These are phyloP conservation scores for Drosophila paranaensis DNA, from an alignment of 2,888 invertebrate genomes.

Conservation along the genomic window DNA sequence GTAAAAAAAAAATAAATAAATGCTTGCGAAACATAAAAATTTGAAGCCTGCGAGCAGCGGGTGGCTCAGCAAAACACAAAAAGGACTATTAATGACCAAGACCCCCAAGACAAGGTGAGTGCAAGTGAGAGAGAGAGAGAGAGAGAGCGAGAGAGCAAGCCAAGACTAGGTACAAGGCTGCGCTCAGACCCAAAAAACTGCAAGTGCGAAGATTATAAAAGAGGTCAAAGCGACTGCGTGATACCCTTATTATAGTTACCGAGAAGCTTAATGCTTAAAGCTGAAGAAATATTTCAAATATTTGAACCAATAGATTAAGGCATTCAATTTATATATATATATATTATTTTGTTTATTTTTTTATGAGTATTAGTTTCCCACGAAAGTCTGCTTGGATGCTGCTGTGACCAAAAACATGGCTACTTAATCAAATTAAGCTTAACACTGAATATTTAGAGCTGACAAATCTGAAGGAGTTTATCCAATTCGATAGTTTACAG, in stretches of 20 bases:
- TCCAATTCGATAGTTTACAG: neutral
- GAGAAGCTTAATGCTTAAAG: too few species aligned
- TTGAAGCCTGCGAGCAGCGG: constrained; percentile 54
- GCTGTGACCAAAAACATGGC: too few species aligned
- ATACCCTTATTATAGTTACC: neutral
- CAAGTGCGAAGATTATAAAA: neutral
- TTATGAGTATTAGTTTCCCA: too few species aligned
- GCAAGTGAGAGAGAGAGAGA: neutral
- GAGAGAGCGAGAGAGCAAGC: neutral
- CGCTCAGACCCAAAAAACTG: constrained; percentile 11
- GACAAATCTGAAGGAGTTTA: too few species aligned
- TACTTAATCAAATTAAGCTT: too few species aligned
- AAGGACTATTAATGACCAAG: constrained; percentile 53
- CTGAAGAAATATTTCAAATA: too few species aligned
- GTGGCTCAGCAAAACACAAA: constrained; percentile 32
- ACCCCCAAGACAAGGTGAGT: constrained; percentile 45
- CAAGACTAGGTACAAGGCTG: constrained; percentile 17
- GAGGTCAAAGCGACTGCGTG: neutral
- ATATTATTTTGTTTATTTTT: too few species aligned
- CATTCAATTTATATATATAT: too few species aligned
- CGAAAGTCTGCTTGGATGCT: too few species aligned
- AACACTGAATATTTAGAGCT: too few species aligned
- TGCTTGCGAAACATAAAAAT: constrained; percentile 56
- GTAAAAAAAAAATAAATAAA: constrained; percentile 54
- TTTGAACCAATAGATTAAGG: too few species aligned